Conservation (phyloP, 1,140 invertebrate species). For the Teleogryllus occipitalis region DNA sequence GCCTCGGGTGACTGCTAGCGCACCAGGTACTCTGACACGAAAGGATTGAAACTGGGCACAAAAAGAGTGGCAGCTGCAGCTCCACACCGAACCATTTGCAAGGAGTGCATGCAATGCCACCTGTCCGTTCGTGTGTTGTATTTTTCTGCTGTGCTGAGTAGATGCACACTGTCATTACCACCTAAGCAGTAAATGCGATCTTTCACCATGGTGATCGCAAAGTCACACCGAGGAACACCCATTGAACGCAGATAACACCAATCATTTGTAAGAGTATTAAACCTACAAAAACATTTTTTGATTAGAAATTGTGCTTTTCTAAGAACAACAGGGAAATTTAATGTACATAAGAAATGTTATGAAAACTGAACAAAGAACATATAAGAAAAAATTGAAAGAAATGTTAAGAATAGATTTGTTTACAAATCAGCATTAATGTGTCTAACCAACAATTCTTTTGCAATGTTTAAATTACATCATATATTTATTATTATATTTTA, state of each 20-base stretch:
- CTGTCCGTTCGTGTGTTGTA: constrained; percentile 40
- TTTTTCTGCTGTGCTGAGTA: constrained; percentile 41
- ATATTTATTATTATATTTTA: too few relatives aligned
- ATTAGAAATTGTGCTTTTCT: background rate
- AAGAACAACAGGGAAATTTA: background rate
- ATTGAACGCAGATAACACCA: constrained; percentile 34
- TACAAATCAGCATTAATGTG: too few relatives aligned
- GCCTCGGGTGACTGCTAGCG: background rate
- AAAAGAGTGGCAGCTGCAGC: constrained; percentile 7
- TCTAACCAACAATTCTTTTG: too few relatives aligned
- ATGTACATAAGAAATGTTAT: background rate
- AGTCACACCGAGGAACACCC: constrained; percentile 32
- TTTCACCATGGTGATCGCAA: constrained; percentile 33
- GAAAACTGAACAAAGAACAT: too few relatives aligned
- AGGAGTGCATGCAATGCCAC: constrained; percentile 34
- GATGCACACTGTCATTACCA: constrained; percentile 39
- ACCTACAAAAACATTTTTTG: constrained; percentile 22
- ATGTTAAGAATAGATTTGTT: too few relatives aligned
- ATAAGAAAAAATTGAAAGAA: too few relatives aligned
- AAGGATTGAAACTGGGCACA: background rate
- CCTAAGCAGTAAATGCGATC: constrained; percentile 42
- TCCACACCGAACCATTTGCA: constrained; percentile 26
- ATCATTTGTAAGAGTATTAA: constrained; percentile 30
- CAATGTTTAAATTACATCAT: too few relatives aligned
- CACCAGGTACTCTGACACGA: background rate